Evolutionary conservation across 1,140 invertebrate genomes (phyloP).

Genomic region (Zaprionus davidi): DNA sequence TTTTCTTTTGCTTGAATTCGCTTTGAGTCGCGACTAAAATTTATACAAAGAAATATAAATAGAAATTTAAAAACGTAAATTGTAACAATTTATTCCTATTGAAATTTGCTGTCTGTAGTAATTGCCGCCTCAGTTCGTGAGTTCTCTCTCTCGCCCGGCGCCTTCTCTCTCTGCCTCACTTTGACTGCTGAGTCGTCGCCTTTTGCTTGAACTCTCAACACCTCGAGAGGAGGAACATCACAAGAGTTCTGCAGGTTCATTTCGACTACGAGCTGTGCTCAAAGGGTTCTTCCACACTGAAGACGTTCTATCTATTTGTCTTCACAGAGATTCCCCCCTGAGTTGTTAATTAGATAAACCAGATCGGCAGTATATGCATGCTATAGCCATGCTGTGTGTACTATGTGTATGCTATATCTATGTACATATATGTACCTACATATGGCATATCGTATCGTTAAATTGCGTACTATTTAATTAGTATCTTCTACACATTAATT

Average conservation of each 20-base stretch:
- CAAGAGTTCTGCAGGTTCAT: not conserved
- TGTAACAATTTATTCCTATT: constrained; percentile 35
- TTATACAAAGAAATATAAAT: constrained; percentile 38
- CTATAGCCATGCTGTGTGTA: no score
- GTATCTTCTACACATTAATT: no score
- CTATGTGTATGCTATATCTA: no score
- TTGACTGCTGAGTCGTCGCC: constrained; percentile 29
- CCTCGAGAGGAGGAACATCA: not conserved
- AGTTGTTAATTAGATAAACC: not conserved
- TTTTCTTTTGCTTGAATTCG: not conserved
- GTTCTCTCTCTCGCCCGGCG: not conserved
- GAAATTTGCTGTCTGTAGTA: constrained; percentile 12
- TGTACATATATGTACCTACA: no score
- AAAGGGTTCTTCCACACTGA: not conserved
- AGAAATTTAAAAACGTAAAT: constrained; percentile 23
- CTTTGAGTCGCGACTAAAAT: constrained; percentile 58
- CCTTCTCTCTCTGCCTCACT: constrained; percentile 4
- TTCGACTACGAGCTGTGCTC: not conserved
- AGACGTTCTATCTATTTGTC: not conserved
- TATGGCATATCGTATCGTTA: no score
- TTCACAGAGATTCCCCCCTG: not conserved
- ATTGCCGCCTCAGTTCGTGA: not conserved
- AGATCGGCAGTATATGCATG: not conserved
- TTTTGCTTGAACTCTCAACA: not conserved
- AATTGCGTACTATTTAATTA: no score